phyloP scores from a whole-genome alignment of 2,113 vertebrate genomes.

The Oreotrochilus melanogaster region DNA sequence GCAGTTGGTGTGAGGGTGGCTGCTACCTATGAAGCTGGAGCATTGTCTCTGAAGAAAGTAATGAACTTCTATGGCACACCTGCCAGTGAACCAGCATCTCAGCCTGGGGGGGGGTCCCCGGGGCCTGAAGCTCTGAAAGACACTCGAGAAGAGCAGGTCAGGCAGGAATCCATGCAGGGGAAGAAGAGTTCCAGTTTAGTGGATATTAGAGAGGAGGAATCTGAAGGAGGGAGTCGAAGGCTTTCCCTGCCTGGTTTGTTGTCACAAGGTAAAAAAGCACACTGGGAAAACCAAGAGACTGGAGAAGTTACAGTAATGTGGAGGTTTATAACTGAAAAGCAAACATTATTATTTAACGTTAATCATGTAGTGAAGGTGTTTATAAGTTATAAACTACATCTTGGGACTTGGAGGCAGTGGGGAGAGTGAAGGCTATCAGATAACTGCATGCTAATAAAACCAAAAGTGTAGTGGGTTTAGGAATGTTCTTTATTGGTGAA shows the following conservation, averaged over 20 bases:
- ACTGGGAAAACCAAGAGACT: not conserved
- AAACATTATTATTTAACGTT: not conserved
- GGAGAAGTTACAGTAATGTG: not conserved
- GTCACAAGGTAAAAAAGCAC: constrained; percentile 89
- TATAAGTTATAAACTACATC: not conserved
- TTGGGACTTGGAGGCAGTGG: not conserved
- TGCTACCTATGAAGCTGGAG: constrained; percentile 92
- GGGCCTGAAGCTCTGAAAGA: constrained; percentile 75
- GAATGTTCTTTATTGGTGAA: not conserved
- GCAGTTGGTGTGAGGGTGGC: constrained; percentile 93
- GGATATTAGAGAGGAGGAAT: constrained; percentile 94
- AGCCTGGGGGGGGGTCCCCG: constrained; percentile 6
- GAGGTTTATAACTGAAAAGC: not conserved
- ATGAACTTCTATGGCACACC: constrained; percentile 89
- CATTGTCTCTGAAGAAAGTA: constrained; percentile 93
- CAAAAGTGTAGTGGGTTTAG: not conserved
- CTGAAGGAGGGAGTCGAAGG: constrained; percentile 88
- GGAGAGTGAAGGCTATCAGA: not conserved
- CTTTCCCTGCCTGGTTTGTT: constrained; percentile 95
- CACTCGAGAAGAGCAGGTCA: constrained; percentile 85
- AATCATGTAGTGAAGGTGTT: not conserved
- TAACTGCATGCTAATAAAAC: not conserved
- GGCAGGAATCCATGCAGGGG: constrained; percentile 88
- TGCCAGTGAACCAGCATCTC: constrained; percentile 50
- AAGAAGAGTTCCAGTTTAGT: constrained; percentile 98